Conservation (phyloP, 1,140 invertebrate genomes). For the Trichogramma pretiosum region DNA sequence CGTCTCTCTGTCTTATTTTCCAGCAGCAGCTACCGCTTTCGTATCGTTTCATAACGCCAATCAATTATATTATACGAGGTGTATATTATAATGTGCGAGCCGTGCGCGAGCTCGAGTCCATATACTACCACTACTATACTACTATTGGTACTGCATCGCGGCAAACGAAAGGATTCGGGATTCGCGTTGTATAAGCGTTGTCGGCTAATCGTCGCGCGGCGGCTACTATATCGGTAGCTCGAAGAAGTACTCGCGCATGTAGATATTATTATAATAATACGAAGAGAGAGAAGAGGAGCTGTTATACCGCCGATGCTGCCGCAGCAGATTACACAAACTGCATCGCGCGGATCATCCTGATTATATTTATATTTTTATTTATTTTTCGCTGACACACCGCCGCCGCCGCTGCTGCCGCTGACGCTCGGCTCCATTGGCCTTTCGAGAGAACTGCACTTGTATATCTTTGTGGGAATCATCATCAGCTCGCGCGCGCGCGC, state of each 20-base stretch:
- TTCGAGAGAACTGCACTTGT: not conserved
- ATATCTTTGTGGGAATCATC: not conserved
- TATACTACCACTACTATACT: not conserved
- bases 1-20: too few relatives aligned
- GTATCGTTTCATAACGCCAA: too few relatives aligned
- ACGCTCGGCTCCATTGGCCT: conserved; percentile 9
- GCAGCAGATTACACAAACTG: too few relatives aligned
- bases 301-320: too few relatives aligned
- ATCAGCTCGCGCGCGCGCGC: not conserved
- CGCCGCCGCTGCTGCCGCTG: not conserved
- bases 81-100: too few relatives aligned
- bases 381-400: not conserved
- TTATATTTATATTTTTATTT: too few relatives aligned
- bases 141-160: not conserved
- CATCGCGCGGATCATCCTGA: too few relatives aligned
- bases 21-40: too few relatives aligned
- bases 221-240: not conserved
- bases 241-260: not conserved
- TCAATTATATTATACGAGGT: too few relatives aligned
- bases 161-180: not conserved
- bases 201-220: not conserved
- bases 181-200: not conserved
- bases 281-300: not conserved
- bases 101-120: too few relatives aligned
- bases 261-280: not conserved